Evolutionary conservation across 23 tunicate species (phyloP).

Genomic region (Halocynthia aurantium): DNA sequence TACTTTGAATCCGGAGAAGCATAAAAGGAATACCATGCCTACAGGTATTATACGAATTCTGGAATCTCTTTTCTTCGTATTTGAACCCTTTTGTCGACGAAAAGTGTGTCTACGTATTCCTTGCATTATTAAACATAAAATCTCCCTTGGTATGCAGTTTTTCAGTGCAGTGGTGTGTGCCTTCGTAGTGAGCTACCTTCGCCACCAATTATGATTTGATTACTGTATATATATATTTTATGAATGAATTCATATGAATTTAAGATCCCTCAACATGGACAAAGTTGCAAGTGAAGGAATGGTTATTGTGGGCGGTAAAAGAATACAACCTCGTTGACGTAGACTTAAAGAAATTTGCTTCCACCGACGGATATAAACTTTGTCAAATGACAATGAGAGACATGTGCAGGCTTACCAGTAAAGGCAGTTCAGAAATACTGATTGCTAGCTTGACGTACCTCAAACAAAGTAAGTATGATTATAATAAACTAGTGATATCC

Average conservation of each 20-base stretch:
- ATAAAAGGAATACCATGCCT: conserved; percentile 61
- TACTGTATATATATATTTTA: too few species aligned
- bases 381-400: conserved; percentile 99
- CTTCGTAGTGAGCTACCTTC: background rate
- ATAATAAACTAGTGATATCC: too few species aligned
- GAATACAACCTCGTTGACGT: conserved; percentile 63
- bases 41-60: conserved; percentile 34
- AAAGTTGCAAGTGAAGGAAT: conserved; percentile 63
- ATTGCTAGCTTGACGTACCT: conserved; percentile 54
- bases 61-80: too few species aligned
- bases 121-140: too few species aligned
- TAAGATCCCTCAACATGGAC: conserved; percentile 85
- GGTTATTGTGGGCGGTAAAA: conserved; percentile 50
- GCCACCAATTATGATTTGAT: background rate
- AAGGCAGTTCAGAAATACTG: conserved; percentile 60
- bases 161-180: background rate
- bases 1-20: conserved; percentile 82
- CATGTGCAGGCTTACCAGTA: conserved; percentile 66
- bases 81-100: too few species aligned
- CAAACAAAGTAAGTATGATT: conserved; percentile 68
- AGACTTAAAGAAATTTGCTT: conserved; percentile 74
- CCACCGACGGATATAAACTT: conserved; percentile 84
- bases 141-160: background rate
- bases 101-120: too few species aligned
- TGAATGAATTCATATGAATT: background rate